These are phyloP conservation scores for Lumbricus terrestris DNA, from an alignment of 2,888 invertebrate species.

Conservation along the genomic window DNA sequence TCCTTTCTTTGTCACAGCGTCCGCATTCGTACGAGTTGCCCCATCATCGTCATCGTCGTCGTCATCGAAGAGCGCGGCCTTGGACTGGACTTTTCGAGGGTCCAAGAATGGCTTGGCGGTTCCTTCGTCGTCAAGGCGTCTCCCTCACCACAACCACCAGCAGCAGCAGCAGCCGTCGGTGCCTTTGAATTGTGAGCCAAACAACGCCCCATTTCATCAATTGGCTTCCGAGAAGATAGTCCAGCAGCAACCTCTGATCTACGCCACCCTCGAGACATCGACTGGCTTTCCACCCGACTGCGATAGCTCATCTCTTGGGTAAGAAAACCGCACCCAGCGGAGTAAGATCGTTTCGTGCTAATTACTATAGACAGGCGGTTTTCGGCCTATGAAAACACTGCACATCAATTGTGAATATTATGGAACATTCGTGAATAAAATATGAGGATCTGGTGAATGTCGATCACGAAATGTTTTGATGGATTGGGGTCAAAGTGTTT, in stretches of 20 bases:
- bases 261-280: neutral
- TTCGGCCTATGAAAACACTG: neutral
- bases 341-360: neutral
- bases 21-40: constrained; percentile 19
- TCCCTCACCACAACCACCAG: too few species aligned
- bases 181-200: neutral
- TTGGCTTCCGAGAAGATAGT: neutral
- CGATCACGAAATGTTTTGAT: neutral
- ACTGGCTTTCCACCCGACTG: neutral
- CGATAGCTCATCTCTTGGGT: neutral
- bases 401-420: too few species aligned
- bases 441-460: neutral
- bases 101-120: constrained; percentile 4
- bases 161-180: neutral
- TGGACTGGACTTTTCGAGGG: neutral
- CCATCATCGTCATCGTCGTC: too few species aligned
- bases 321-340: neutral
- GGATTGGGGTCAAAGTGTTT: neutral
- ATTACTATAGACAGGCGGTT: neutral
- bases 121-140: neutral
- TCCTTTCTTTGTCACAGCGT: constrained; percentile 19
- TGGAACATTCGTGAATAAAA: neutral
- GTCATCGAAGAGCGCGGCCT: constrained; percentile 10
- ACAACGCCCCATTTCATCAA: neutral
- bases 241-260: neutral